Base-by-base conservation (phyloP, 2,797 vertebrate species). In the Eulemur coronatus region DNA sequence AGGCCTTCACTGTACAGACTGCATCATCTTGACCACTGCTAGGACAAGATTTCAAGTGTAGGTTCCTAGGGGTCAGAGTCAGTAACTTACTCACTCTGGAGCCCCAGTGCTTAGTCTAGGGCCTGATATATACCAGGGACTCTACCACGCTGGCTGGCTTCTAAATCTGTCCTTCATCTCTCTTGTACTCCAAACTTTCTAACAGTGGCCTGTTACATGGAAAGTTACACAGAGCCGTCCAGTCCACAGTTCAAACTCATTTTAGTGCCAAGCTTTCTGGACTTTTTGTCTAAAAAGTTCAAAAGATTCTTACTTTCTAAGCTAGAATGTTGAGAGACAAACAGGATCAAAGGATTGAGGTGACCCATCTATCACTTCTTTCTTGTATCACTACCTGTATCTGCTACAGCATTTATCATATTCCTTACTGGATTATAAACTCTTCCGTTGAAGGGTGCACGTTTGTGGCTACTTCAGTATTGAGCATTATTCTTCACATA, bases 231-330 rank as follows among this genome's bases (percentile, higher is more conserved):
- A 46, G 59, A 89, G 61, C 22, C 95, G 28, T 90, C 41, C 50
- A 82, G 41, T 4, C 38, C 65, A 94, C 28, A 81, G 48, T 90
- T 87, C 15, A 38, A 95, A 82, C 43, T 94, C 72, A 92, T 11
- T 52, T 79, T 38, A 17, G 50, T 15, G 22, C 50, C 50, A 50
- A 26, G 22, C 12, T 55, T 78, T 55, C 50, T 24, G n/a, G 13
- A 55, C 7, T 5, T 55, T 91, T 61, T 89, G 41, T 81, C 65
- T 79, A 94, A 88, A 96, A 95, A 43, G 17, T 94, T 84, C 55
- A 90, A 93, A 43, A 55, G 20, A 55, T 61, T 69, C 55, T 48
- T 67, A 75, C 48, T 88, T 95, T 73, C 35, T 85, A 96, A 85
- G 41, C 46, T 75, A 55, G 2, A 48, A 50, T 75, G 14, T 5